phyloP scores from a whole-genome alignment of 92 coral and sea anemone species.

The Parazoanthus atlanticus region DNA sequence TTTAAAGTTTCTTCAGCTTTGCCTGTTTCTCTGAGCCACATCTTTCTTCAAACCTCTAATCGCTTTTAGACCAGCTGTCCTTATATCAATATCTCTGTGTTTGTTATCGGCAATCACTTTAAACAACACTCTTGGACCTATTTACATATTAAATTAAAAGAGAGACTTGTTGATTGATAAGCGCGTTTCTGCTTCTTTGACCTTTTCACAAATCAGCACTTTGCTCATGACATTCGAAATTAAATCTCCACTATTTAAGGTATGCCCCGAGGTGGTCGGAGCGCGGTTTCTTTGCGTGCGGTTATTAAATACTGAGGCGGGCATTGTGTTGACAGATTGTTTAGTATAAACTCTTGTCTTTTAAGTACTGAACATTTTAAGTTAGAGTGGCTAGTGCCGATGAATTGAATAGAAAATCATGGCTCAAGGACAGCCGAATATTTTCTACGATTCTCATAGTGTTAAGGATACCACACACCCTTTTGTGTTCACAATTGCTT shows the following conservation, averaged over 20 bases:
- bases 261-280: conserved; percentile 24
- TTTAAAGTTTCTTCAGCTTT: not conserved
- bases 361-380: conserved; percentile 19
- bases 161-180: conserved; percentile 34
- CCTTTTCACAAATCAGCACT: conserved; percentile 38
- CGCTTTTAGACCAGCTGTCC: not conserved
- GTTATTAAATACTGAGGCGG: conserved; percentile 43
- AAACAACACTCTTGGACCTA: conserved; percentile 17
- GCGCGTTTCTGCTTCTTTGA: conserved; percentile 30
- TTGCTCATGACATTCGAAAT: conserved; percentile 27
- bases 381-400: not conserved
- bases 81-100: not conserved
- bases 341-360: conserved; percentile 31
- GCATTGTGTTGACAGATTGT: conserved; percentile 35
- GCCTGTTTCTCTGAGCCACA: not conserved
- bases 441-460: not conserved
- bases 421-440: not conserved
- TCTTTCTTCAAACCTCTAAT: not conserved
- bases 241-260: conserved; percentile 25
- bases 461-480: not conserved
- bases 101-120: conserved; percentile 9
- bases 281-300: conserved; percentile 37
- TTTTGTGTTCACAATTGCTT: not conserved
- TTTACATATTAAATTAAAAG: conserved; percentile 44
- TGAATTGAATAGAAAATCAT: not conserved